Evolutionary conservation across 2,797 vertebrate species (phyloP), one percentile per base, ranked within the genome.

Genomic region (Centropyge bicolor): DNA sequence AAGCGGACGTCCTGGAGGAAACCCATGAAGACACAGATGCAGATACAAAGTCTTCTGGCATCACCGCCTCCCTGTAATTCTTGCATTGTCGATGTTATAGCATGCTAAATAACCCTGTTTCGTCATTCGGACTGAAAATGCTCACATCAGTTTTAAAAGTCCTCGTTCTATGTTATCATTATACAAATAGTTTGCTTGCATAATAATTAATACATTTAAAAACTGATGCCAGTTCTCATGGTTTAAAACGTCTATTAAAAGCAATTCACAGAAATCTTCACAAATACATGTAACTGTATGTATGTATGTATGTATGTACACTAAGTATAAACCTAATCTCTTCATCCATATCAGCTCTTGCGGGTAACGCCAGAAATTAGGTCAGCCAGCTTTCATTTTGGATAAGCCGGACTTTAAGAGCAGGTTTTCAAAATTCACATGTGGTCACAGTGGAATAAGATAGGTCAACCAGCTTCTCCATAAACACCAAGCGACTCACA

Each of bases 341-440:
- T 82, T 87, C 74, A 84, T 90, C 86, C 76, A 84, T 85, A 83
- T 83, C 84, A 76, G 83, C 83, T 83, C 78, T 49, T 70, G 70
- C 73, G 59, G 52, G 55, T 82, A 81, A 87, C 38, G 31, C 49
- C 69, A 80, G 75, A 90, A 93, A 91, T 86, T 52, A 88, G 92
- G 92, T 92, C 91, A 92, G 41, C 70, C 81, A 61, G 82, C 69
- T 86, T 83, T 88, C 64, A 88, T 88, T 91, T 84, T 83, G 74
- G 70, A 91, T 92, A 81, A 91, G 85, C 88, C 54, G 80, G 86
- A 83, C 75, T 87, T 88, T 76, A 88, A 88, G 74, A 85, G 84
- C 71, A 78, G 66, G 72, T 75, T 86, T 80, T 82, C 10, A 77
- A 86, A 86, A 90, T 73, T 74, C 61, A 56, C 52, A 70, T 74